phyloP scores from a whole-genome alignment of 2,888 invertebrate genomes.

The Melitaea athalia region DNA sequence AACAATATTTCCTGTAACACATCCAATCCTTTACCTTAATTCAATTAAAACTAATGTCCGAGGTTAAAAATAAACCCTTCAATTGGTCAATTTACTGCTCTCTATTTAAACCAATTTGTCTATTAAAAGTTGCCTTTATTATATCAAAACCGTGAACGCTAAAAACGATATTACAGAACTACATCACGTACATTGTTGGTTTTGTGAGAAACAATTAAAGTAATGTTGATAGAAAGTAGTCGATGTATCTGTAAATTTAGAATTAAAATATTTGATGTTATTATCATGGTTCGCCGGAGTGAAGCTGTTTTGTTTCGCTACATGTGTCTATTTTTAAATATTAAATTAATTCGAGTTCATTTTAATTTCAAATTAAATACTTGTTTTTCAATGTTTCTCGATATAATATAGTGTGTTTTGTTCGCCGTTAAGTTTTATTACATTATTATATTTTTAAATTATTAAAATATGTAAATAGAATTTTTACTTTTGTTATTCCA shows the following conservation, averaged over 20 bases:
- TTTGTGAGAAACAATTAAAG: not conserved
- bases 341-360: constrained; percentile 36
- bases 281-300: not conserved
- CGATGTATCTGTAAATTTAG: not conserved
- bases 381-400: constrained; percentile 29
- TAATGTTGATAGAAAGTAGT: not conserved
- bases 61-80: constrained; percentile 64
- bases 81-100: constrained; percentile 62
- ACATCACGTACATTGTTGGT: not conserved
- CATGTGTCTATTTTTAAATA: constrained; percentile 34
- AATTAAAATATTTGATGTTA: not conserved
- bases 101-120: constrained; percentile 58
- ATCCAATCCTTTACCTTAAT: constrained; percentile 29
- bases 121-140: constrained; percentile 17
- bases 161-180: not conserved
- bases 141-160: not conserved
- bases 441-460: not conserved
- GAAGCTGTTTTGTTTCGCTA: constrained; percentile 18
- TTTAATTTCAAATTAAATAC: constrained; percentile 34
- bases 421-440: not conserved
- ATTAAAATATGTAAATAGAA: not conserved
- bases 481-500: not conserved
- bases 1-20: not conserved
- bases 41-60: constrained; percentile 46
- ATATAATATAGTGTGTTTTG: constrained; percentile 9